These are phyloP conservation scores for Brachionus sp. DNA, from an alignment of 1,140 invertebrate genomes.

Conservation along the genomic window DNA sequence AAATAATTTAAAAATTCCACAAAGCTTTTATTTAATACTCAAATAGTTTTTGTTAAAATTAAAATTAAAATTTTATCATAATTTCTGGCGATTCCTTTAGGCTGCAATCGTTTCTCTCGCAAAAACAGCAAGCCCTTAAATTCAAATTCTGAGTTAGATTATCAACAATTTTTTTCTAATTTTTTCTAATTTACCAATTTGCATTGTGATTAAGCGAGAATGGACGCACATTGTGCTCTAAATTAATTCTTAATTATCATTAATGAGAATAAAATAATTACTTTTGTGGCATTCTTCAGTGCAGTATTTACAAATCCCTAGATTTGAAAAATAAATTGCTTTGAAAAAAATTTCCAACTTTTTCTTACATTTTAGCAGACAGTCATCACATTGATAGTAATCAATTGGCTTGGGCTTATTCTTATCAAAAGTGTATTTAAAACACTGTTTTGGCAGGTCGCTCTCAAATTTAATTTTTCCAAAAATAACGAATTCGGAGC, in stretches of 20 bases:
- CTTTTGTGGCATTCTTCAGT: constrained; percentile 7
- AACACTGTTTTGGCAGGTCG: background rate
- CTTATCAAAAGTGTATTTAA: constrained; percentile 20
- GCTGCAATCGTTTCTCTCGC: constrained; percentile 10
- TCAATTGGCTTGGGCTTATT: background rate
- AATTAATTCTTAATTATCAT: background rate
- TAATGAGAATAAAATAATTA: background rate
- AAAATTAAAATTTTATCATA: background rate
- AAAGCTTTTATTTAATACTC: background rate
- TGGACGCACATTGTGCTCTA: background rate
- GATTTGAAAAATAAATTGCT: background rate
- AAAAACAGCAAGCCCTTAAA: constrained; percentile 27
- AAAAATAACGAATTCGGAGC: constrained; percentile 4
- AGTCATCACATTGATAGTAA: constrained; percentile 25
- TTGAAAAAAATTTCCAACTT: background rate
- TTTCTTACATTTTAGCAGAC: constrained; percentile 7
- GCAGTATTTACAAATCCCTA: constrained; percentile 22
- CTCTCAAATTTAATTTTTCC: constrained; percentile 29
- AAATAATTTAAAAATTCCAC: background rate
- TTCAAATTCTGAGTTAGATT: background rate
- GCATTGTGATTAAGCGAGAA: constrained; percentile 18
- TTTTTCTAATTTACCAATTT: background rate
- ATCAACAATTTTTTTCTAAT: background rate
- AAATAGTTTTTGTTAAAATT: background rate
- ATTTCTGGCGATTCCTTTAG: background rate